A percentile compares a stretch with the other conserved stretches of the same genome.
phyloP scores from a whole-genome alignment of 1,140 invertebrate genomes.

The Saccostrea echinata region DNA sequence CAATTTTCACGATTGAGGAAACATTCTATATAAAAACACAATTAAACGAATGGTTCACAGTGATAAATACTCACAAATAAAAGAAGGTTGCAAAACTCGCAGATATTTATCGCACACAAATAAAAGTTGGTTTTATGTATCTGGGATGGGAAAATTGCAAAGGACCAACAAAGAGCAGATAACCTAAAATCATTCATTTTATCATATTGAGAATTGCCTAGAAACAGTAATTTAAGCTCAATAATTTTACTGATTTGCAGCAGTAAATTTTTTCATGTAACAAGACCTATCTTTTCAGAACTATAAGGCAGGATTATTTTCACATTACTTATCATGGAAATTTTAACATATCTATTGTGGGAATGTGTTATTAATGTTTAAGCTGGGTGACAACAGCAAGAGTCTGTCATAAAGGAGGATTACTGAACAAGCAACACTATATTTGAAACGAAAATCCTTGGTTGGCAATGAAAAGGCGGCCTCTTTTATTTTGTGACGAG shows the following conservation, averaged over 20 bases:
- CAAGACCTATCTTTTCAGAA: constrained; percentile 1
- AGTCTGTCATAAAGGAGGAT: background rate
- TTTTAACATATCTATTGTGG: constrained; percentile 26
- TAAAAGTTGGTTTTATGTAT: no score
- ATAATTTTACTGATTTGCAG: background rate
- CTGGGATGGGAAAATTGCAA: no score
- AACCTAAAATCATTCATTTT: background rate
- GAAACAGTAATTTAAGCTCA: background rate
- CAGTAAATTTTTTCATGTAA: background rate
- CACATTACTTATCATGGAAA: constrained; percentile 27
- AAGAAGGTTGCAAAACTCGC: no score
- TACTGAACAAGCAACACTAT: background rate
- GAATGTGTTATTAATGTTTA: background rate
- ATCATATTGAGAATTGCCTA: background rate
- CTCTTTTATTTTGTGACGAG: constrained; percentile 28
- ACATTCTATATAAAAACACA: no score
- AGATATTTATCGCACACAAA: no score
- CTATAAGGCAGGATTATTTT: constrained; percentile 6
- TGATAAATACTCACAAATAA: no score
- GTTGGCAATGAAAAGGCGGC: constrained; percentile 18
- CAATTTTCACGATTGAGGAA: no score
- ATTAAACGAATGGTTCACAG: no score
- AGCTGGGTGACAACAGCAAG: background rate
- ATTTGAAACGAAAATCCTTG: background rate
- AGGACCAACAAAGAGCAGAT: background rate